Evolutionary conservation across 2,888 invertebrate species (phyloP), one percentile per base, ranked within the genome.

Genomic region (Pyrrhia umbra): DNA sequence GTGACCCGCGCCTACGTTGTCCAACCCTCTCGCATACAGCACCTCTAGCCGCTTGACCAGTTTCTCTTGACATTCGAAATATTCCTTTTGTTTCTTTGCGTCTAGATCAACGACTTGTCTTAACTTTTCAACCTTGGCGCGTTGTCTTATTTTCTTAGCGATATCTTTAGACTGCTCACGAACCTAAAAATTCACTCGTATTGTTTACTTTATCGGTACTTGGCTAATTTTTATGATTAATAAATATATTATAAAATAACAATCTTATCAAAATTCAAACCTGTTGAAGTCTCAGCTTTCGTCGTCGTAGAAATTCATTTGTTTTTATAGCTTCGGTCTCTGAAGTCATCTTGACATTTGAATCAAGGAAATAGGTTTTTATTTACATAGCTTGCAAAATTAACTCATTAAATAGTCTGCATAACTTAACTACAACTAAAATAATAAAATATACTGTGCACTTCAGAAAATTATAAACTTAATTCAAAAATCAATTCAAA

Each of bases 91-190:
- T 81, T 91, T 93, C 68, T 86, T 87, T 5, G 84, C 78, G 60
- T 93, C 90, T 64, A 92, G 77, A 66, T 89, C 87, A 67, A 81
- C 80, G 45, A 89, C 84, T 69, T 91, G 89, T 63, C 86, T 85
- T 67, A 90, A 86, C 72, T 90, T 91, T 83, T 94, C 95, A 66
- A 87, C 86, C 81, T 90, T 91, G 49, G 94, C 90, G 67, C 94
- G 92, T 81, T 92, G 90, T 72, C 95, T 85, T 73, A 95, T 89
- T 84, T 91, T 92, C 81, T 92, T 94, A 13, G 95, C 95, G 55
- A 95, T 93, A 58, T 94, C 93, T 86, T 95, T 95, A 49, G 95
- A 95, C 79, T 95, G 95, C 85, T 95, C 95, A 70, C 95, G 90
- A 77, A 95, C 95, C 95, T 95, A 89, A 83, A 91, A 88, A 77